phyloP scores from a whole-genome alignment of 2,888 invertebrate genomes.

The Spodoptera littoralis region DNA sequence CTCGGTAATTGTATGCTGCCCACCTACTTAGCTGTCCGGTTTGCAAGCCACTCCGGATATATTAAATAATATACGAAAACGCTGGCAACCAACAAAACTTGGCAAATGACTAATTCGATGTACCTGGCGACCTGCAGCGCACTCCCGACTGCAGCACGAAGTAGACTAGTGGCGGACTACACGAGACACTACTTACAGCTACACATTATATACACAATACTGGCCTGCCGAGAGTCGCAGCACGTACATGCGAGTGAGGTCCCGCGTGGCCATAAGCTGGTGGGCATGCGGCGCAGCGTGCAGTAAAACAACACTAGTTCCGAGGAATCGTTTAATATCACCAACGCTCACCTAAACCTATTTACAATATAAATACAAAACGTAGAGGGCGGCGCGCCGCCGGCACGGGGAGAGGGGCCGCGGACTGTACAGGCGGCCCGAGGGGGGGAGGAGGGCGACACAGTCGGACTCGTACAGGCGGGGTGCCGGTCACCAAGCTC shows the following conservation, averaged over 20 bases:
- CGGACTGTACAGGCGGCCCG: slow-evolving; percentile 77
- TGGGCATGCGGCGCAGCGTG: slow-evolving; percentile 59
- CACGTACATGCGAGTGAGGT: too few relatives aligned
- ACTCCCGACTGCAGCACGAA: neutral
- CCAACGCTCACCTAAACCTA: slow-evolving; percentile 84
- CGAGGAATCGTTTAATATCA: slow-evolving; percentile 82
- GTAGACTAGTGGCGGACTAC: slow-evolving; percentile 6
- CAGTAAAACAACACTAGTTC: slow-evolving; percentile 78
- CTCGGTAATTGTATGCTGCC: too few relatives aligned
- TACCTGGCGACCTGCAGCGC: slow-evolving; percentile 9
- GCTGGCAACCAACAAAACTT: too few relatives aligned
- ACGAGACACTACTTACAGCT: slow-evolving; percentile 6
- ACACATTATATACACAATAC: neutral
- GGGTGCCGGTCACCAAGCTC: slow-evolving; percentile 1
- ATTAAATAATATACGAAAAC: too few relatives aligned
- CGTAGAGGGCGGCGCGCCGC: slow-evolving; percentile 51
- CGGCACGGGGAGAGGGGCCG: slow-evolving; percentile 58
- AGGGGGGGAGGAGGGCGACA: slow-evolving; percentile 1
- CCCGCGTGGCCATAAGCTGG: slow-evolving; percentile 30
- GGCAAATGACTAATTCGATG: neutral
- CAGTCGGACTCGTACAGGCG: slow-evolving; percentile 1
- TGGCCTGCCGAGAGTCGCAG: too few relatives aligned
- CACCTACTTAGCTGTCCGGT: too few relatives aligned
- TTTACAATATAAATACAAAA: slow-evolving; percentile 86
- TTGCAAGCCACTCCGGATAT: too few relatives aligned